Conservation (phyloP, 2,797 vertebrate species). For the Sebastes itinus region DNA sequence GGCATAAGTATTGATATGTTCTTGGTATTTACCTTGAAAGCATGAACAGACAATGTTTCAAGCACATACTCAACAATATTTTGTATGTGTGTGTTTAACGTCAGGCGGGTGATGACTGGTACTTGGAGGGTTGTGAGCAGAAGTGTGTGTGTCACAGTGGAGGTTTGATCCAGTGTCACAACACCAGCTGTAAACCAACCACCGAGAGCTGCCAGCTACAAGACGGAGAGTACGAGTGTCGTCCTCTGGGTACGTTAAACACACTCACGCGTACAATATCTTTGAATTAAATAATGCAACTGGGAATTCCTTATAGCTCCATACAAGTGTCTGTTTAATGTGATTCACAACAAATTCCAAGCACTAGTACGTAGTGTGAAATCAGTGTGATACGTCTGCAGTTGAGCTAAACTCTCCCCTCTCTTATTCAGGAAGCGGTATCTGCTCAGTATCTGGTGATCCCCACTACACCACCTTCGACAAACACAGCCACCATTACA, state of each 20-base stretch:
- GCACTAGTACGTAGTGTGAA: not conserved
- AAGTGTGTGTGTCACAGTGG: conserved; percentile 78
- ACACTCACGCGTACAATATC: not conserved
- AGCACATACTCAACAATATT: not conserved
- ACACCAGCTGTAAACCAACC: conserved; percentile 72
- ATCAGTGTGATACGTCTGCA: too few species aligned
- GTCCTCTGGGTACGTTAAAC: conserved; percentile 67
- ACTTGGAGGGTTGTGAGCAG: conserved; percentile 76
- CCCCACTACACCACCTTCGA: conserved; percentile 91
- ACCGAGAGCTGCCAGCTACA: conserved; percentile 79
- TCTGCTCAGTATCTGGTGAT: conserved; percentile 89
- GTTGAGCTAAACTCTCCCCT: not conserved
- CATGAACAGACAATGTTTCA: not conserved
- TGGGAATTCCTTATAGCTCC: not conserved
- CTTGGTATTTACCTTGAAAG: not conserved
- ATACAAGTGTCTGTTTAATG: too few species aligned
- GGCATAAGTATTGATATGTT: not conserved
- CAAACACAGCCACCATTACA: conserved; percentile 85
- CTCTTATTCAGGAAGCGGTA: conserved; percentile 68
- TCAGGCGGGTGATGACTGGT: conserved; percentile 82
- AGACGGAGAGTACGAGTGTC: conserved; percentile 82
- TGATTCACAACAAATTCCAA: not conserved
- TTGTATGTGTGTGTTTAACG: not conserved
- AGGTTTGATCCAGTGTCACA: conserved; percentile 73
- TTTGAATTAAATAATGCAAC: not conserved